Evolutionary conservation across 2,888 invertebrate species (phyloP).

Genomic region (Nomada hirtipes): DNA sequence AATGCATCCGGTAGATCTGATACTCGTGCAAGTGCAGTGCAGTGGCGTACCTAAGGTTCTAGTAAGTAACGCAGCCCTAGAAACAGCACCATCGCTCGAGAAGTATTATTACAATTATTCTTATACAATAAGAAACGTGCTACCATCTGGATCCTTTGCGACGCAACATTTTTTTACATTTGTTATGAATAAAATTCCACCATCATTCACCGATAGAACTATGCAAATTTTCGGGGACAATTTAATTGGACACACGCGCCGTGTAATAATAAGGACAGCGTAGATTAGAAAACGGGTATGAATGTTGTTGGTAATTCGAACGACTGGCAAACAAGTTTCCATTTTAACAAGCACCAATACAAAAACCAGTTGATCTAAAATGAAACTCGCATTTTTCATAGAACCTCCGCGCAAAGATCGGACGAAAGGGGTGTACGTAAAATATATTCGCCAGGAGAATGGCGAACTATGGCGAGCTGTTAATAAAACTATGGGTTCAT

Average conservation of each 20-base stretch:
- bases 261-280: neutral
- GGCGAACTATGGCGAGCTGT: too few relatives aligned
- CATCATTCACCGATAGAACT: neutral
- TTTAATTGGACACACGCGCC: too few relatives aligned
- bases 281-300: too few relatives aligned
- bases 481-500: neutral
- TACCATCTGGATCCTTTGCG: neutral
- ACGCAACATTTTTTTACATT: neutral
- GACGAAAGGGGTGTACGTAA: neutral
- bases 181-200: neutral
- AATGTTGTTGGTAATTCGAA: neutral
- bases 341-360: too few relatives aligned
- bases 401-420: neutral
- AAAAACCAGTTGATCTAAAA: neutral
- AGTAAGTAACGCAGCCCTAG: too few relatives aligned
- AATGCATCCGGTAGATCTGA: slow-evolving; percentile 38
- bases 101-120: neutral
- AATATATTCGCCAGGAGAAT: neutral
- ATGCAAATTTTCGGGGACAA: neutral
- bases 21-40: slow-evolving; percentile 29
- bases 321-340: neutral
- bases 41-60: slow-evolving; percentile 17
- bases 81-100: too few relatives aligned
- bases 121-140: neutral
- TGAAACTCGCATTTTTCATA: neutral